Evolutionary conservation across 2,888 invertebrate species (phyloP), one percentile per base, ranked within the genome.

Genomic region (Oscheius sp.): DNA sequence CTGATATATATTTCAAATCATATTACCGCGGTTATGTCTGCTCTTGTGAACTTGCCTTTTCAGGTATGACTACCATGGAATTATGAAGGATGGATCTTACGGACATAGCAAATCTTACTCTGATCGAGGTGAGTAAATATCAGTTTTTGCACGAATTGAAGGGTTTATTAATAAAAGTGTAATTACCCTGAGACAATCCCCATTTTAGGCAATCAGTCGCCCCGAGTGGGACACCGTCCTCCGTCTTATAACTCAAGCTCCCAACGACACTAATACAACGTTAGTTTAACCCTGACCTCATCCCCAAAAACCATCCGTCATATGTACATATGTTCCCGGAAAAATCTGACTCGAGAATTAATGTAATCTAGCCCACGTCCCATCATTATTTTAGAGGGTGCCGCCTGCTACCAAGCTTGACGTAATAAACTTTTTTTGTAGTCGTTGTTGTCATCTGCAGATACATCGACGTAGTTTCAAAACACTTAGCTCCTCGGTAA

Each of bases 41-140:
- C 21, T 21, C 25, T 21, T 53, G 18, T 12, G 23, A 53, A 1
- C 53, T 53, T 16, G 35, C 35, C 53, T 53, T 53, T 53, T 53
- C 25, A 53, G 53, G 53, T 9, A 53, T 21, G 53, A 21, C 23
- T 53, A 23, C 25, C 53, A 23, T 25, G 25, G 25, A 21, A 53
- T 21, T 25, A 53, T 21, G 59, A 25, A 59, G 18, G 41, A 71
- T 71, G 71, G 71, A 71, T 29, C 46, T 71, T 21, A 21, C 71
- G 16, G 71, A 71, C 12, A 52, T 71, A 23, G 56, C 71, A 21
- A 71, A 71, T 49, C 61, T 59, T 41, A 71, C 71, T 18, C 27
- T 71, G 52, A 23, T 71, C 25, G 71, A 71, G 18, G 71, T 71
- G 27, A 29, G 66, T 46, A 25, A 45, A 49, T 13, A n/a, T n/a